phyloP scores from a whole-genome alignment of 2,888 invertebrate species.

The Lepeophtheirus nordmannii region DNA sequence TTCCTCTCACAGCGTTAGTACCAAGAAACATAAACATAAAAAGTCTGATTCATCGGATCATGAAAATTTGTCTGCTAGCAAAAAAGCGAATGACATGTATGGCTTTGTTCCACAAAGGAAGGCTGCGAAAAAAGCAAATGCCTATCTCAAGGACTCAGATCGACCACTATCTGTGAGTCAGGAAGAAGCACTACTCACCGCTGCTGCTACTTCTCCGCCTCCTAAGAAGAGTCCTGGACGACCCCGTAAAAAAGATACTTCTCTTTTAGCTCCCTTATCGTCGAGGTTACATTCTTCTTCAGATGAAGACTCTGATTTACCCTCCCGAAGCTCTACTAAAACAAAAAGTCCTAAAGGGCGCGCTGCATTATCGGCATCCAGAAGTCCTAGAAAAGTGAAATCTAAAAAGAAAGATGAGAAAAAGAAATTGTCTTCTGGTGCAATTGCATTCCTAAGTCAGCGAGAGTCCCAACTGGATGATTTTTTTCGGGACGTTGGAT shows the following conservation, averaged over 20 bases:
- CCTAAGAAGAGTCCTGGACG: constrained; percentile 12
- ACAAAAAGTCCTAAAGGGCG: constrained; percentile 11
- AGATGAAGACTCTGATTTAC: not conserved
- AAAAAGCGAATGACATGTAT: constrained; percentile 42
- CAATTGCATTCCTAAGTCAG: constrained; percentile 4
- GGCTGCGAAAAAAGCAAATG: constrained; percentile 64
- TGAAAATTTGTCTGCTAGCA: not conserved
- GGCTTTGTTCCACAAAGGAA: constrained; percentile 76
- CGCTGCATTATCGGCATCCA: not conserved
- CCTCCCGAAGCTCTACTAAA: not conserved
- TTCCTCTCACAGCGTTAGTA: not conserved
- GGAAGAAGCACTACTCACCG: constrained; percentile 13
- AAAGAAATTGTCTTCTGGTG: constrained; percentile 15
- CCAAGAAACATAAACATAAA: constrained; percentile 1
- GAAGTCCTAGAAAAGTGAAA: constrained; percentile 5
- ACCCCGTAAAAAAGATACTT: constrained; percentile 6
- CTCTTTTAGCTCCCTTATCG: not conserved
- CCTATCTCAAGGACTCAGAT: constrained; percentile 16
- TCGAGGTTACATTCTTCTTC: not conserved
- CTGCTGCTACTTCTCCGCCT: not conserved
- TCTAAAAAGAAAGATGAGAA: not conserved
- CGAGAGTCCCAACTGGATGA: constrained; percentile 20
- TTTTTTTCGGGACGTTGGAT: constrained; percentile 7
- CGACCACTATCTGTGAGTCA: not conserved
- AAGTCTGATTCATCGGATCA: constrained; percentile 30